Conservation (phyloP, 2,797 vertebrate genomes). For the Macrochelys suwanniensis region DNA sequence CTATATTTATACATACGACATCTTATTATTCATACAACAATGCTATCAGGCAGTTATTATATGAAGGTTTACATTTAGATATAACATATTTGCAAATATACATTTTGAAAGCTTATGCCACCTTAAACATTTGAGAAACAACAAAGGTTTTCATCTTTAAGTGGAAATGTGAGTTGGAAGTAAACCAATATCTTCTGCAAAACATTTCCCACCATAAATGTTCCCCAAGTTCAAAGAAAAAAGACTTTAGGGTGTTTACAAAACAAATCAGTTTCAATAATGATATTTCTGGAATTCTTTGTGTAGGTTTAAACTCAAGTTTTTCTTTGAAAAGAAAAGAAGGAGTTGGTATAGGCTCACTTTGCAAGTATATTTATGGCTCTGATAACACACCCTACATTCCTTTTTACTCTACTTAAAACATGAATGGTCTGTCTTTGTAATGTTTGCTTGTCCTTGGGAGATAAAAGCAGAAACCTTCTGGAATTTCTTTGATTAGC, state of each 20-base stretch:
- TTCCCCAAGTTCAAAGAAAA: background rate
- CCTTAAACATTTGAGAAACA: background rate
- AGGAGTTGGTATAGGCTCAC: background rate
- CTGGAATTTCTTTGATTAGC: background rate
- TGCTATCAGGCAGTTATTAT: background rate
- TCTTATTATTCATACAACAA: background rate
- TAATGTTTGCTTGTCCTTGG: background rate
- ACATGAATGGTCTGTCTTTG: background rate
- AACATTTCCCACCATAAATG: background rate
- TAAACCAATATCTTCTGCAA: background rate
- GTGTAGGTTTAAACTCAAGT: background rate
- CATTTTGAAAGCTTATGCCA: background rate
- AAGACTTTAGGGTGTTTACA: background rate
- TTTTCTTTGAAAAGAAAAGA: background rate
- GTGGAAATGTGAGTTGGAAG: background rate
- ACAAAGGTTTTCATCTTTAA: background rate
- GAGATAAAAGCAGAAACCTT: background rate
- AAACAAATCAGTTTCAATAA: background rate
- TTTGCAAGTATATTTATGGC: background rate
- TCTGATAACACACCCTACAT: background rate
- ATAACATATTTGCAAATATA: background rate
- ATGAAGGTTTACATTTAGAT: background rate
- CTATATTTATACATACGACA: background rate
- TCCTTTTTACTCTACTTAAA: background rate
- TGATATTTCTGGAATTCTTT: background rate